Percentiles rank a stretch among this genome's conserved stretches.
Evolutionary conservation across 1,140 invertebrate species (phyloP).

Genomic region (Streblospio benedicti): DNA sequence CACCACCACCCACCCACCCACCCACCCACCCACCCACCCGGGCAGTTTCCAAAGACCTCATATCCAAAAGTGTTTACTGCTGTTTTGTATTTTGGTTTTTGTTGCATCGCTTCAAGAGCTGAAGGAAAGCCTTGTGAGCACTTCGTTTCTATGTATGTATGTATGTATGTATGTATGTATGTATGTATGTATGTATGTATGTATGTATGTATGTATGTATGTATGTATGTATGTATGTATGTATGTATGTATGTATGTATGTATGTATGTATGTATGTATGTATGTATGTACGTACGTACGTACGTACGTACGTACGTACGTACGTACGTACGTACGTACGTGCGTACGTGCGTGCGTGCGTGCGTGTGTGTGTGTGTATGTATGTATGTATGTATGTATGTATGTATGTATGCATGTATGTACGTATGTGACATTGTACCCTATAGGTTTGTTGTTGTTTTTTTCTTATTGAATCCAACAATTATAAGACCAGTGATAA

Average conservation of each 20-base stretch:
- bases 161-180: conserved; percentile 9
- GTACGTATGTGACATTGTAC: conserved; percentile 7
- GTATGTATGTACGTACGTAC: conserved; percentile 7
- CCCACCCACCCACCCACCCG: too few species aligned
- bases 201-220: conserved; percentile 8
- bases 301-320: conserved; percentile 4
- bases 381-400: conserved; percentile 9
- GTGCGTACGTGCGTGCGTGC: too few species aligned
- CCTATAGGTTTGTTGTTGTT: too few species aligned
- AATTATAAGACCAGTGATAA: too few species aligned
- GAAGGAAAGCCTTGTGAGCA: too few species aligned
- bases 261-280: conserved; percentile 9
- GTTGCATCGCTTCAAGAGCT: too few species aligned
- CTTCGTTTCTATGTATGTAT: conserved; percentile 9
- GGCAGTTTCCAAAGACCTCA: too few species aligned
- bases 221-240: conserved; percentile 9
- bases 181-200: conserved; percentile 4
- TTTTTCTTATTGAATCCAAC: too few species aligned
- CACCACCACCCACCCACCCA: too few species aligned
- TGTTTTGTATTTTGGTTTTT: not conserved
- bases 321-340: conserved; percentile 2
- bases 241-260: conserved; percentile 8
- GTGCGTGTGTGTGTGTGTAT: too few species aligned
- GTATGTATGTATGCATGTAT: conserved; percentile 8
- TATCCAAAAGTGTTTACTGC: too few species aligned